These are phyloP conservation scores for Charina bottae DNA, from an alignment of 2,113 vertebrate species.

Conservation along the genomic window DNA sequence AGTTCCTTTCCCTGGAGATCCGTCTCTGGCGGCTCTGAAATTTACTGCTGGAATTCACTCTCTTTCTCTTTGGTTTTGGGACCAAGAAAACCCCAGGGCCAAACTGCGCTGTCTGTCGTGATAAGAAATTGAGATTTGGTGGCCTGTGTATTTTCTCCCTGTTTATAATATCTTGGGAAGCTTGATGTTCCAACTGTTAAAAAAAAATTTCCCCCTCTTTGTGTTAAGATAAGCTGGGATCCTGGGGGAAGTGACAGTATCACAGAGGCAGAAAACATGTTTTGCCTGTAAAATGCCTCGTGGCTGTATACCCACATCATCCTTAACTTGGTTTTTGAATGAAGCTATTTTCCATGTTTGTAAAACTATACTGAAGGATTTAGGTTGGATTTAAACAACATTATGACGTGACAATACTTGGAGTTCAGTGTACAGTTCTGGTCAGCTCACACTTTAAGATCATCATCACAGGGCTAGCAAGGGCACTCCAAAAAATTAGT, in stretches of 20 bases:
- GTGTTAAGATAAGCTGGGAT: neutral
- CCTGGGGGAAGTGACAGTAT: neutral
- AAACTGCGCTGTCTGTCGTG: neutral
- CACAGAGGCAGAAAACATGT: neutral
- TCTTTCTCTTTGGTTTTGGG: neutral
- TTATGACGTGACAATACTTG: no score
- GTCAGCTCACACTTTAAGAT: no score
- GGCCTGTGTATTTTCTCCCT: neutral
- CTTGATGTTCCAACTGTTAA: neutral
- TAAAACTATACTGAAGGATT: no score
- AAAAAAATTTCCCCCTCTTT: neutral
- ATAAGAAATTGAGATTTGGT: neutral
- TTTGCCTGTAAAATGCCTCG: neutral
- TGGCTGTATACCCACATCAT: neutral
- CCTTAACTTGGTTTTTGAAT: neutral
- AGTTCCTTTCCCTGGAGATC: neutral
- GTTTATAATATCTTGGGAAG: neutral
- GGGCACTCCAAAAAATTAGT: no score
- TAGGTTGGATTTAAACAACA: no score
- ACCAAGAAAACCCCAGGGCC: neutral
- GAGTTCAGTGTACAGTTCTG: no score
- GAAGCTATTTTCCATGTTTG: neutral
- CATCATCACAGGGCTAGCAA: no score
- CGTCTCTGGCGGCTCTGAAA: neutral
- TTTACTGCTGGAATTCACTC: neutral